These are phyloP conservation scores for Cololabis saira DNA, from an alignment of 2,113 vertebrate genomes.

Conservation along the genomic window DNA sequence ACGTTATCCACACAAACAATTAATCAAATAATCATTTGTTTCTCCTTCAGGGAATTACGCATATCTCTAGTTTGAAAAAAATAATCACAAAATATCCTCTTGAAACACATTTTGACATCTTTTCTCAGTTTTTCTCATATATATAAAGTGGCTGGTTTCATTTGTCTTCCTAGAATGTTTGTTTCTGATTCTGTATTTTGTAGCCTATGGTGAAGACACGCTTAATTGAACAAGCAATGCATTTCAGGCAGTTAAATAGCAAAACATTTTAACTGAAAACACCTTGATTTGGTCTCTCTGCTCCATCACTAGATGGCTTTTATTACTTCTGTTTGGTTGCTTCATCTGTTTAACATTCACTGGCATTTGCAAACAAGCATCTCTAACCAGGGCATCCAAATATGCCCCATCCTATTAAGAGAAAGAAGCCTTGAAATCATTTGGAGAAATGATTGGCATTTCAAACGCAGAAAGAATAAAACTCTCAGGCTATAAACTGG, in stretches of 20 bases:
- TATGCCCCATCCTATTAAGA: constrained; percentile 17
- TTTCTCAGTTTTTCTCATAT: neutral
- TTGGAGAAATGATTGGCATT: constrained; percentile 39
- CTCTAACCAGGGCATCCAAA: constrained; percentile 18
- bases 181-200: neutral
- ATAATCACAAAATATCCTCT: neutral
- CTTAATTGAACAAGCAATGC: neutral
- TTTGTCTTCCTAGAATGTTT: constrained; percentile 4
- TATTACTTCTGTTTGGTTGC: constrained; percentile 8
- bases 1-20: too few relatives aligned
- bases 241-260: constrained; percentile 8
- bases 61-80: neutral
- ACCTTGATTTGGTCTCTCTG: constrained; percentile 8
- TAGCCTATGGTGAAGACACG: neutral
- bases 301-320: constrained; percentile 20
- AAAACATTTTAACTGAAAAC: constrained; percentile 5
- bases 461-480: constrained; percentile 23
- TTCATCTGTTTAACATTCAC: constrained; percentile 41
- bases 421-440: constrained; percentile 29
- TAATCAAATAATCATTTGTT: neutral
- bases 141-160: neutral
- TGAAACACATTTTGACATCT: neutral
- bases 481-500: constrained; percentile 21
- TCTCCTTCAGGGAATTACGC: neutral
- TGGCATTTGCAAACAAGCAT: constrained; percentile 9